These are phyloP conservation scores for Benthosema pterotum DNA, from an alignment of 2,797 vertebrate species.

Conservation along the genomic window DNA sequence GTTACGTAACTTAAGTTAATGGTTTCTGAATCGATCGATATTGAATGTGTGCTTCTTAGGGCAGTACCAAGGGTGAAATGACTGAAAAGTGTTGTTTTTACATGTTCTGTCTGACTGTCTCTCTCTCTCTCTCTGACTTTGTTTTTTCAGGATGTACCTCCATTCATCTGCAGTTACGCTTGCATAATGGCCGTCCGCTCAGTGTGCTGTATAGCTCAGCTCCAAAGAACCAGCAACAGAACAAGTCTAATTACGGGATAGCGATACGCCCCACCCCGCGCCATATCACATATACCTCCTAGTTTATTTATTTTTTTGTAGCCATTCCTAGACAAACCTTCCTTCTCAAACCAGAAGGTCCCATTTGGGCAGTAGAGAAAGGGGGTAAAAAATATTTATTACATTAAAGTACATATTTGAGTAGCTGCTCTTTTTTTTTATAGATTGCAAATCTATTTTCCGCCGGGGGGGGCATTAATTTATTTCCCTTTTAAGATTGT, in stretches of 20 bases:
- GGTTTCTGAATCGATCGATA: not conserved
- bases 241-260: slow-evolving; percentile 82
- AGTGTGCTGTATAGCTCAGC: slow-evolving; percentile 71
- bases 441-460: slow-evolving; percentile 49
- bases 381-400: slow-evolving; percentile 76
- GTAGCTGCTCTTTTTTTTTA: slow-evolving; percentile 61
- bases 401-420: slow-evolving; percentile 76
- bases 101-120: too few species aligned
- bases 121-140: slow-evolving; percentile 22
- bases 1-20: not conserved
- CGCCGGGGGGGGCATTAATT: slow-evolving; percentile 52
- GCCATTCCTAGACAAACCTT: slow-evolving; percentile 63
- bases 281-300: too few species aligned
- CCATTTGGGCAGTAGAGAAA: slow-evolving; percentile 50
- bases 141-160: slow-evolving; percentile 83
- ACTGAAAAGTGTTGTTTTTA: not conserved
- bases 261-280: slow-evolving; percentile 82
- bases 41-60: not conserved
- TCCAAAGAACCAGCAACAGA: slow-evolving; percentile 77
- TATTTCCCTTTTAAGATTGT: slow-evolving; percentile 72
- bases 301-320: slow-evolving; percentile 67
- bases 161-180: slow-evolving; percentile 72
- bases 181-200: slow-evolving; percentile 84
- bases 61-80: not conserved
- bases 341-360: slow-evolving; percentile 24